Evolutionary conservation across 2,888 invertebrate genomes (phyloP), one percentile per base, ranked within the genome.

Genomic region (Choristoneura rosaceana): DNA sequence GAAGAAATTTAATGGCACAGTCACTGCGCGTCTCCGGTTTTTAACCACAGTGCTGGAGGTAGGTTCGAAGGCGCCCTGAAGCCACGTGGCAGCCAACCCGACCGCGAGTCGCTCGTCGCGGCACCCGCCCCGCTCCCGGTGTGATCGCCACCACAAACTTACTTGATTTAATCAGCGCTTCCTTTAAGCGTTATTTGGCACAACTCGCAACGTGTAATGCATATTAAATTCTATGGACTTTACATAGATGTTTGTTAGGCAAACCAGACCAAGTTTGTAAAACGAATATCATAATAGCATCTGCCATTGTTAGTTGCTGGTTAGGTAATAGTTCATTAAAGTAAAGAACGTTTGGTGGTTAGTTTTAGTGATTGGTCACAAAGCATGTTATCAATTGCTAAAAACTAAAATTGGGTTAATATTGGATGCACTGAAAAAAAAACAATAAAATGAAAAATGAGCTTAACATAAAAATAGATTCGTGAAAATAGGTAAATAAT

Each of bases 41-140:
- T 77, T 78, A 70, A 73, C 75, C 76, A 76, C 76, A 75, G 70
- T 74, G 76, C 74, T 69, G 80, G 82, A 87, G 84, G 85, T 90
- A 90, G 87, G 87, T 86, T 82, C 85, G 84, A 78, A 85, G 89
- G 86, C 87, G 86, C 91, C 91, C 90, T 52, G 86, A 90, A 89
- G 89, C 92, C 84, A 81, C 83, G 78, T 79, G 77, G 84, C 77
- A 69, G 81, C 34, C n/a, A 34, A 41, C 15, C 43, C 77, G 68
- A 73, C 80, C 79, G 75, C 76, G 17, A 33, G 63, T 2, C 33
- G 60, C 59, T 25, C 14, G 34, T 34, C 59, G 59, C 58, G 38
- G 38, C 38, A 14, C n/a, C 58, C 59, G 34, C 59, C 38, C 17
- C 41, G 41, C 61, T 12, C 43, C 14, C 61, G 14, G 45, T 41